Base-by-base conservation (phyloP, 2,797 vertebrate species). In the Ataeniobius toweri region DNA sequence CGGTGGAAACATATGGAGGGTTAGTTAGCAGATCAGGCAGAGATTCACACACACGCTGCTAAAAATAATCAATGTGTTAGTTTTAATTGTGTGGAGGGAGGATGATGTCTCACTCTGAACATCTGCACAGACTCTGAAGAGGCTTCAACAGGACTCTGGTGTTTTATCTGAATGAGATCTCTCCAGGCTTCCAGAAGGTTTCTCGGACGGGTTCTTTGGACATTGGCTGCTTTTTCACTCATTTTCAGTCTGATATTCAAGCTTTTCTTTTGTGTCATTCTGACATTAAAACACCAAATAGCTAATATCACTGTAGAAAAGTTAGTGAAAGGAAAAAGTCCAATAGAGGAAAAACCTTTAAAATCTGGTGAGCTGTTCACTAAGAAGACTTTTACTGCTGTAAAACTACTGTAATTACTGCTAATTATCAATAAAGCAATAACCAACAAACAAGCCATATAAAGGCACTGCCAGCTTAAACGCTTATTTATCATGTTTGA, bases 31-130 rank as follows among this genome's bases (percentile, higher is more conserved):
- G 80, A 61, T 83, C 79, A 75, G 69, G 24, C 36, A 20, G 67
- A 65, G 73, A 83, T 85, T 89, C 53, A 0, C 85, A 80, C 85
- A 82, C 84, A 85, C 80, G 1, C 77, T 1, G 67, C 85, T 87
- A 87, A 80, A 86, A 90, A 92, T 92, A 90, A 16, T 50, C 8
- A 0, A 36, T 59, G 85, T 88, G 88, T 85, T 48, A 0, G 63
- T 68, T 22, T 53, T 76, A 7, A 1, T 5, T 16, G 18, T 56
- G 78, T 31, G 74, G 46, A 20, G 74, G 13, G n/a, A 51, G 10
- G 53, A 7, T 53, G 46, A 58, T 2, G 75, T 80, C 41, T 81
- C 50, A 69, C 39, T 77, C 44, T 76, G 55, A 22, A 65, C 53
- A 14, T 28, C 75, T 81, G 76, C 67, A 61, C 6, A 6, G 3